phyloP scores from a whole-genome alignment of 2,888 invertebrate genomes.

The Theretra japonica region DNA sequence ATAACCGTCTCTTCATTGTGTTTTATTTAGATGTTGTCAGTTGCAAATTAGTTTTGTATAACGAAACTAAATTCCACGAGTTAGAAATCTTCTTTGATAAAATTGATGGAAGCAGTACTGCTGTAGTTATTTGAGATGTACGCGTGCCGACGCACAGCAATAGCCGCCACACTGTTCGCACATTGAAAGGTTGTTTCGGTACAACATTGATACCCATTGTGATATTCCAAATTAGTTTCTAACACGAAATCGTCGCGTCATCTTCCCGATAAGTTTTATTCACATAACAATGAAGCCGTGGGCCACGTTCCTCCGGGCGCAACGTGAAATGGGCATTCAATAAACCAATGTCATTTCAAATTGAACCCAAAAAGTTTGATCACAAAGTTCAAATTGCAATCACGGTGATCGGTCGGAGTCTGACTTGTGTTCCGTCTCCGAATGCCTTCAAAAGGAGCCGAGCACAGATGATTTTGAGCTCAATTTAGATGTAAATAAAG shows the following conservation, averaged over 20 bases:
- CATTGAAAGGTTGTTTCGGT: conserved; percentile 78
- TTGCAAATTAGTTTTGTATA: conserved; percentile 8
- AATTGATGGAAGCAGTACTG: not conserved
- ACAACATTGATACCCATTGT: conserved; percentile 81
- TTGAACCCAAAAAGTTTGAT: conserved; percentile 57
- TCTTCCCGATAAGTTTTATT: conserved; percentile 79
- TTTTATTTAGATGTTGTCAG: conserved; percentile 17
- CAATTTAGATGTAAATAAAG: conserved; percentile 57
- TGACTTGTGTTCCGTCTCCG: conserved; percentile 60
- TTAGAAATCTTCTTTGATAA: conserved; percentile 39
- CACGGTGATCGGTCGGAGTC: conserved; percentile 62
- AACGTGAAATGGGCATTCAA: conserved; percentile 41
- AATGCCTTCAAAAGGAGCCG: conserved; percentile 57
- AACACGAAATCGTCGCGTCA: conserved; percentile 78
- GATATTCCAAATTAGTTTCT: conserved; percentile 83
- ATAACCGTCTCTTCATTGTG: not conserved
- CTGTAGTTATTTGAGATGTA: conserved; percentile 38
- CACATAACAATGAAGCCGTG: conserved; percentile 77
- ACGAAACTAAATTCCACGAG: not conserved
- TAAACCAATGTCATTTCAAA: conserved; percentile 50
- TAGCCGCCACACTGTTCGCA: conserved; percentile 69
- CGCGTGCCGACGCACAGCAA: conserved; percentile 74
- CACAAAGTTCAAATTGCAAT: conserved; percentile 74
- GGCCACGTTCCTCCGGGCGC: conserved; percentile 78
- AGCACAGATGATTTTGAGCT: conserved; percentile 59